Evolutionary conservation across 2,113 vertebrate species (phyloP).

Genomic region (Phylloscopus trochiloides): DNA sequence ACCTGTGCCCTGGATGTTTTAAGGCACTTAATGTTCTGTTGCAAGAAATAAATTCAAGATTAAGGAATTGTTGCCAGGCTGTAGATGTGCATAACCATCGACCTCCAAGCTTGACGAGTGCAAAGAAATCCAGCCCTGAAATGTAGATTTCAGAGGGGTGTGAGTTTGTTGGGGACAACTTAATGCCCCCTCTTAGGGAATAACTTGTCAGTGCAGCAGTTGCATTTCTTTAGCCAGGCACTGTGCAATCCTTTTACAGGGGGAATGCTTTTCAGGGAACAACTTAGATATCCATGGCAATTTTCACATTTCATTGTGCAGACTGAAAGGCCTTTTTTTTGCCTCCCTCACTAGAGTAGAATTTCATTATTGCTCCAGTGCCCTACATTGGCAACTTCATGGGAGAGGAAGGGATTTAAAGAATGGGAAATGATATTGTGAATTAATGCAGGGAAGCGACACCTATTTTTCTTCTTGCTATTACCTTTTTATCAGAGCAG

Average conservation of each 20-base stretch:
- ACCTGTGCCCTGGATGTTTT: background rate
- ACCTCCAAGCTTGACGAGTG: background rate
- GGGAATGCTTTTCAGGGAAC: background rate
- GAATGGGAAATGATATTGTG: background rate
- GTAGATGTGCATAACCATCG: background rate
- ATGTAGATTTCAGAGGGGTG: background rate
- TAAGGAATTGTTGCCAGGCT: slow-evolving; percentile 20
- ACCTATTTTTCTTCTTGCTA: background rate
- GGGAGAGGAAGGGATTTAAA: background rate
- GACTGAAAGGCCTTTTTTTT: background rate
- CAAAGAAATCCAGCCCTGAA: background rate
- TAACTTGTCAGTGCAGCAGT: background rate
- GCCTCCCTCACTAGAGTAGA: background rate
- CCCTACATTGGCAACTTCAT: background rate
- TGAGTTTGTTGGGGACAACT: background rate
- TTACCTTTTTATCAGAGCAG: background rate
- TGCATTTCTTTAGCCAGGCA: background rate
- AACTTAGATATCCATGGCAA: background rate
- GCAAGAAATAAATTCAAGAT: slow-evolving; percentile 37
- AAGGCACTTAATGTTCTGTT: background rate
- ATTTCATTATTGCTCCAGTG: background rate
- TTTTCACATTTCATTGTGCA: background rate
- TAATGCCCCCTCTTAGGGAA: background rate
- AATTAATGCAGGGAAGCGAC: background rate
- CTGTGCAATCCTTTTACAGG: background rate